Evolutionary conservation across 35 echinoderm and acorn worm species (phyloP).

Genomic region (Acanthaster planci): DNA sequence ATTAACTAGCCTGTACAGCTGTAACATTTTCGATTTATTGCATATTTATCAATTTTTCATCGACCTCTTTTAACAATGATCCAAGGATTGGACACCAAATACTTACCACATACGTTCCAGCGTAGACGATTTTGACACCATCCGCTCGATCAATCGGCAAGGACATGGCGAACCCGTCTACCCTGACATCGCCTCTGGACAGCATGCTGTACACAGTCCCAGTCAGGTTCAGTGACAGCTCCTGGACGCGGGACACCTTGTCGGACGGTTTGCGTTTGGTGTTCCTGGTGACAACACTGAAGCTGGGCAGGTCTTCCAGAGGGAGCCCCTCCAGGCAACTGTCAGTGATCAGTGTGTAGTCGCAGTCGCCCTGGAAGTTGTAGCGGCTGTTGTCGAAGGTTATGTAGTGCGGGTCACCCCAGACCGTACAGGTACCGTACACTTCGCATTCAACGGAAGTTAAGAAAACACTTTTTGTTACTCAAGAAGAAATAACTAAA

Average conservation of each 20-base stretch:
- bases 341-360: constrained; percentile 63
- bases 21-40: too few relatives aligned
- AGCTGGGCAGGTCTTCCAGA: constrained; percentile 31
- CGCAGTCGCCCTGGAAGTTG: constrained; percentile 70
- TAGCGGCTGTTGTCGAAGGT: constrained; percentile 66
- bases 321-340: neutral
- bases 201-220: constrained; percentile 42
- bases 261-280: constrained; percentile 55
- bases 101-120: constrained; percentile 68
- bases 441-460: neutral
- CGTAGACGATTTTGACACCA: constrained; percentile 59
- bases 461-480: too few relatives aligned
- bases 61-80: too few relatives aligned
- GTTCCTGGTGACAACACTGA: constrained; percentile 61
- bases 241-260: constrained; percentile 47
- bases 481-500: too few relatives aligned
- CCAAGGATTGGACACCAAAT: neutral
- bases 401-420: constrained; percentile 88
- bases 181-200: constrained; percentile 42
- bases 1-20: too few relatives aligned
- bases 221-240: constrained; percentile 42
- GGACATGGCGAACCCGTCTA: constrained; percentile 49
- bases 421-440: constrained; percentile 56
- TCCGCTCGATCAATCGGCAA: constrained; percentile 30
- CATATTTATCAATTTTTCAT: neutral